A percentile compares a stretch with the other conserved stretches of the same genome.
Evolutionary conservation across 2,888 invertebrate species (phyloP).

Genomic region (Scotopteryx bipunctaria): DNA sequence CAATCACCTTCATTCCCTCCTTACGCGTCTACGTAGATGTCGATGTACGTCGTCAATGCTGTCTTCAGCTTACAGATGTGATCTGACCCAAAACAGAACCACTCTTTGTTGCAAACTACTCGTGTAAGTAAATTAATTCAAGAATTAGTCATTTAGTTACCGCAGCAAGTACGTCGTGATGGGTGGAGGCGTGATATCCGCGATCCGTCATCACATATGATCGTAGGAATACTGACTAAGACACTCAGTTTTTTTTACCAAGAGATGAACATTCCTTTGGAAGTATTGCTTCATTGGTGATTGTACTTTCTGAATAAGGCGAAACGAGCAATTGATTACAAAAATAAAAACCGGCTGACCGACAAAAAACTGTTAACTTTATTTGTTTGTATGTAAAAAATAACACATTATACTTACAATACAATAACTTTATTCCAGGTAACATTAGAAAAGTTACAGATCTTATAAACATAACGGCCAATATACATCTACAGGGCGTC

Average conservation of each 20-base stretch:
- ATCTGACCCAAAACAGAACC: neutral
- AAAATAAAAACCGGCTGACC: too few species aligned
- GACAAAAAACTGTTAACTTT: too few species aligned
- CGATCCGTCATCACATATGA: conserved; percentile 4
- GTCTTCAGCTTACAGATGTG: neutral
- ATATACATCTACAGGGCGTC: conserved; percentile 20
- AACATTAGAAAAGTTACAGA: too few species aligned
- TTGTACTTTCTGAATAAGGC: too few species aligned
- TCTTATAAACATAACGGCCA: conserved; percentile 2
- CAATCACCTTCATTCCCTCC: too few species aligned
- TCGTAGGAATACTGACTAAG: conserved; percentile 13
- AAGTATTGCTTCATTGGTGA: neutral
- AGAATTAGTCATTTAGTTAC: conserved; percentile 8
- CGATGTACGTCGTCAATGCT: too few species aligned
- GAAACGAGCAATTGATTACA: too few species aligned
- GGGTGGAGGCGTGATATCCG: conserved; percentile 21
- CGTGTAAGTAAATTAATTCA: neutral
- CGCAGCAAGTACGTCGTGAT: neutral
- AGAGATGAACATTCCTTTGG: neutral
- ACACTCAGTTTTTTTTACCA: neutral
- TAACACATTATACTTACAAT: too few species aligned
- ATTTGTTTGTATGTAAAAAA: too few species aligned
- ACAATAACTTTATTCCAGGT: too few species aligned
- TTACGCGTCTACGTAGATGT: too few species aligned
- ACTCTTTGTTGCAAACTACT: neutral